Base-by-base conservation (phyloP, 2,113 vertebrate species). In the Ramphastos sulfuratus region DNA sequence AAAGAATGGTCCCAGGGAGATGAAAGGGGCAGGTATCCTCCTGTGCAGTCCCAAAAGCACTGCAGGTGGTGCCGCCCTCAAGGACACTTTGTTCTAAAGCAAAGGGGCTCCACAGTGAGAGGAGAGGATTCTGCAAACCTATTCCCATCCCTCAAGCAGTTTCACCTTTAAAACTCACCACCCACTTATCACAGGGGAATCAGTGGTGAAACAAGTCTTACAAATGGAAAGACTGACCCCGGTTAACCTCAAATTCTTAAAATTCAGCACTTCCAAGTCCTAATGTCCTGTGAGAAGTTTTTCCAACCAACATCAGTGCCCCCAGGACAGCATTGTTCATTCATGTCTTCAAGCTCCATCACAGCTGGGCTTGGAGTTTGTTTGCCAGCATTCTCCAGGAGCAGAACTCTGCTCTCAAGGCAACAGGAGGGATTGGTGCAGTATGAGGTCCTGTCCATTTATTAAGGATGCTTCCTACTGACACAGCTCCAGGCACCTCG, bases 211-310 rank as follows among this genome's bases (percentile, higher is more conserved):
- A 71, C 20, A 77, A 33, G 19, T 75, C 58, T 65, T 78, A 83
- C 3, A 18, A 80, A 87, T 44, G 85, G 50, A 72, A 90, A 88
- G 42, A 69, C 12, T 35, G 87, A 81, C 81, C 70, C n/a, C 59
- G 78, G 74, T 59, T 90, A 82, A 90, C 77, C 77, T 82, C 63
- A 90, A 90, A 92, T 88, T 92, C 65, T 78, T 91, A 78, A 90
- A 81, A 95, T 48, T 92, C 54, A 31, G 50, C 88, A 86, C 73
- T 95, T 61, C n/a, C 31, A 74, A 76, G 82, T 52, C 58, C 52
- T 84, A 64, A 81, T 6, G 25, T 83, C 54, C 50, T 82, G 27
- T 50, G 70, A 95, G 92, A 93, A 95, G 90, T 88, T 90, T 92
- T 83, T 78, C 54, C 65, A 71, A 90, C 83, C 27, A 60, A 80